Conservation (phyloP, 2,797 vertebrate species). For the Menidia menidia region DNA sequence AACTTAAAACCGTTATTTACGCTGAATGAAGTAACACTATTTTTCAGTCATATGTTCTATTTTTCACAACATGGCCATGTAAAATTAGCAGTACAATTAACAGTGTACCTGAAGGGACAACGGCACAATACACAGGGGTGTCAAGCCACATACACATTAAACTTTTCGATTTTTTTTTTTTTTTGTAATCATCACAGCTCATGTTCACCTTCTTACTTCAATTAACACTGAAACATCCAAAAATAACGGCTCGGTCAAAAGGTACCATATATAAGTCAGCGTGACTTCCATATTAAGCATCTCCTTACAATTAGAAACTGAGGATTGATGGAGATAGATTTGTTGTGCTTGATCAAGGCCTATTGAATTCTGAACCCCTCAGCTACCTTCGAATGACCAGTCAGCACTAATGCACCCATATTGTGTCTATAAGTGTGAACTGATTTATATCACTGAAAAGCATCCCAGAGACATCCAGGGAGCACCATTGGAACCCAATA, state of each 20-base stretch:
- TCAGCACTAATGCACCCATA: slow-evolving; percentile 87
- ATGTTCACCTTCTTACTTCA: not conserved
- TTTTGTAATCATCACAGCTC: too few species aligned
- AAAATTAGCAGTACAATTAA: not conserved
- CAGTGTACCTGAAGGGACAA: not conserved
- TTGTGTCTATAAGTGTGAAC: slow-evolving; percentile 88
- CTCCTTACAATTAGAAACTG: slow-evolving; percentile 62
- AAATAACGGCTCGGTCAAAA: not conserved
- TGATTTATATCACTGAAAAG: slow-evolving; percentile 86
- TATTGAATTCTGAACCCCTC: slow-evolving; percentile 81
- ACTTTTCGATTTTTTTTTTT: too few species aligned
- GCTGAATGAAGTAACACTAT: slow-evolving; percentile 13
- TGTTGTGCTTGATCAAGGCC: slow-evolving; percentile 78
- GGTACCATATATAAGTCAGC: slow-evolving; percentile 47
- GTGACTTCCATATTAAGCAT: slow-evolving; percentile 64
- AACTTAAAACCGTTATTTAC: slow-evolving; percentile 20
- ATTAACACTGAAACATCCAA: slow-evolving; percentile 5
- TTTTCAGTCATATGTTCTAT: slow-evolving; percentile 58
- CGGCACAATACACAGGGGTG: too few species aligned
- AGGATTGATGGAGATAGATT: slow-evolving; percentile 75
- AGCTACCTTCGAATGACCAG: slow-evolving; percentile 80
- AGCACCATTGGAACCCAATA: slow-evolving; percentile 84
- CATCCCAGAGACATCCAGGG: slow-evolving; percentile 80
- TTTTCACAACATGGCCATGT: slow-evolving; percentile 31
- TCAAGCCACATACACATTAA: too few species aligned